Percentiles rank a stretch among this genome's conserved stretches.
phyloP scores from a whole-genome alignment of 37 sponge, comb jelly and placozoan species.

The Geodia barretti region DNA sequence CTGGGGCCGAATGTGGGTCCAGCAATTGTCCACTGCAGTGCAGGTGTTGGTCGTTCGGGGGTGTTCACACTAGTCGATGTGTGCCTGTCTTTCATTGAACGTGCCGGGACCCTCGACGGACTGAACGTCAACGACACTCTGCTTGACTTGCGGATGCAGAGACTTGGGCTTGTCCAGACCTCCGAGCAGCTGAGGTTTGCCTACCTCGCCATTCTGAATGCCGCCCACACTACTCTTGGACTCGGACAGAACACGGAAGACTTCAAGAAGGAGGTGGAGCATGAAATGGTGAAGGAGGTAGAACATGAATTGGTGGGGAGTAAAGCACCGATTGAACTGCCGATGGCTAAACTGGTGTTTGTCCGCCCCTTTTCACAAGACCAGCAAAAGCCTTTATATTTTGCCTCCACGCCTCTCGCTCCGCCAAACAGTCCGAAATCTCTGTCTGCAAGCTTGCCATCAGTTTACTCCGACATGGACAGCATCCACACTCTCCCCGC shows the following conservation, averaged over 20 bases:
- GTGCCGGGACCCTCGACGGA: constrained; percentile 25
- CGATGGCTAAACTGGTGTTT: no score
- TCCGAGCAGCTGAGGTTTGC: constrained; percentile 96
- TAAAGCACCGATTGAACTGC: no score
- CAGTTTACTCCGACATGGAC: no score
- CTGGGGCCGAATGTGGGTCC: constrained; percentile 66
- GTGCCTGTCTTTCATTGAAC: constrained; percentile 40
- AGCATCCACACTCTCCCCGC: no score
- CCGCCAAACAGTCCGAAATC: no score
- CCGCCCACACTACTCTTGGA: constrained; percentile 28
- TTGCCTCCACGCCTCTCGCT: no score
- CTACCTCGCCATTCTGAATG: constrained; percentile 87
- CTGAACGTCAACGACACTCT: constrained; percentile 58
- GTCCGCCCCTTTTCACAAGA: no score
- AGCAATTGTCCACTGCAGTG: constrained; percentile 92
- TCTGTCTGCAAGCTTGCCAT: no score
- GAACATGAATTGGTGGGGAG: constrained; percentile 34
- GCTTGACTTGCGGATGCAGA: constrained; percentile 80
- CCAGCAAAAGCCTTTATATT: no score
- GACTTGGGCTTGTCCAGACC: constrained; percentile 91
- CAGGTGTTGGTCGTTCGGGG: constrained; percentile 92
- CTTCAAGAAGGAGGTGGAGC: constrained; percentile 9
- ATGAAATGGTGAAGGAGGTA: constrained; percentile 27
- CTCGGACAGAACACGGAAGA: no score
- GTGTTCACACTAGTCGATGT: constrained; percentile 86